Evolutionary conservation across 2,888 invertebrate species (phyloP).

Genomic region (Andrena bicolor): DNA sequence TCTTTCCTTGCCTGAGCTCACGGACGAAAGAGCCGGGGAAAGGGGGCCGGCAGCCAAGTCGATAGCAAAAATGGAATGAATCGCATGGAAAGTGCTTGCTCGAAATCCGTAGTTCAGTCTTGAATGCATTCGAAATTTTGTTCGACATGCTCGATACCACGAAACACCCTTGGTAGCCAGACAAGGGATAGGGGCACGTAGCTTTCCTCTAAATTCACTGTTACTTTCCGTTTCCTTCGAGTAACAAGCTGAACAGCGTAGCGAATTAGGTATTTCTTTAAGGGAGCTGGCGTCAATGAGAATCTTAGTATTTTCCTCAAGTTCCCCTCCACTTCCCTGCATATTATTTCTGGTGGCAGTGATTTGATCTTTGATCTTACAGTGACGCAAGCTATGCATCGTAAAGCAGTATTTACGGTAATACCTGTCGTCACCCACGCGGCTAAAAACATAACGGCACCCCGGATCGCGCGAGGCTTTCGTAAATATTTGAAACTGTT

Average conservation of each 20-base stretch:
- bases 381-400: too few species aligned
- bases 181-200: constrained; percentile 13
- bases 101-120: constrained; percentile 39
- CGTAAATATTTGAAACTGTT: constrained; percentile 50
- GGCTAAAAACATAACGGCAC: not conserved
- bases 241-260: not conserved
- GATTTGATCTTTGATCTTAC: too few species aligned
- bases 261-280: not conserved
- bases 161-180: not conserved
- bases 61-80: constrained; percentile 22
- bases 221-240: not conserved
- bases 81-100: constrained; percentile 34
- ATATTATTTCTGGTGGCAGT: too few species aligned
- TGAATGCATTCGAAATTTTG: constrained; percentile 38
- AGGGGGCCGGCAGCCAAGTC: not conserved
- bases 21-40: not conserved
- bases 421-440: constrained; percentile 3
- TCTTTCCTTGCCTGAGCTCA: constrained; percentile 52
- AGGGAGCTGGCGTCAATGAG: not conserved
- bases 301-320: not conserved
- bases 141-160: not conserved
- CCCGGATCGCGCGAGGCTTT: not conserved
- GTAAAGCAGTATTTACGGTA: not conserved
- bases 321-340: not conserved
- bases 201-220: not conserved